phyloP scores from a whole-genome alignment of 2,797 vertebrate genomes.

The Sebastes vulpes region DNA sequence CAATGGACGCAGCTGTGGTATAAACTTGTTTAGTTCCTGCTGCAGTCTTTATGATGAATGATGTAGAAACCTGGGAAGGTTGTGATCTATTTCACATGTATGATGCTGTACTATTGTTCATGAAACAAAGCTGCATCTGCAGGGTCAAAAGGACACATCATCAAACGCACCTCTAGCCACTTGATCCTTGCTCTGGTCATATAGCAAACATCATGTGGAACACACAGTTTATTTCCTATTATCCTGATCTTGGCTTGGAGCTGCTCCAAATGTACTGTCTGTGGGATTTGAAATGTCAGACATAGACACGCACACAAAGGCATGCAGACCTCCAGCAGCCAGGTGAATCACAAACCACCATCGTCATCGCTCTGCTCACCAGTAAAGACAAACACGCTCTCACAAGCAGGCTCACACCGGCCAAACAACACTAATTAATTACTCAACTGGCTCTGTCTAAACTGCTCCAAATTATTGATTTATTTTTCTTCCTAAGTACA shows the following conservation, averaged over 20 bases:
- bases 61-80: slow-evolving; percentile 3
- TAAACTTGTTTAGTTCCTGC: slow-evolving; percentile 16
- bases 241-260: neutral
- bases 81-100: slow-evolving; percentile 30
- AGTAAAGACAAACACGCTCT: neutral
- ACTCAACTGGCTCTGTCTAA: slow-evolving; percentile 16
- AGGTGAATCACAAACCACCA: slow-evolving; percentile 48
- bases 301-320: slow-evolving; percentile 1
- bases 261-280: neutral
- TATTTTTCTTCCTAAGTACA: neutral
- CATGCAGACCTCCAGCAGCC: slow-evolving; percentile 22
- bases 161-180: neutral
- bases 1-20: slow-evolving; percentile 49
- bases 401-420: neutral
- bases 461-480: slow-evolving; percentile 42
- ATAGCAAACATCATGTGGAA: neutral
- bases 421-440: slow-evolving; percentile 30
- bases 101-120: slow-evolving; percentile 44
- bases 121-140: slow-evolving; percentile 49
- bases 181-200: neutral
- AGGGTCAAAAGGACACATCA: slow-evolving; percentile 35
- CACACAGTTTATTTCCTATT: neutral
- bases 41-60: slow-evolving; percentile 18
- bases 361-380: neutral
- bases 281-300: neutral